Evolutionary conservation across 2,113 vertebrate genomes (phyloP).

Genomic region (Myrmecophaga tridactyla): DNA sequence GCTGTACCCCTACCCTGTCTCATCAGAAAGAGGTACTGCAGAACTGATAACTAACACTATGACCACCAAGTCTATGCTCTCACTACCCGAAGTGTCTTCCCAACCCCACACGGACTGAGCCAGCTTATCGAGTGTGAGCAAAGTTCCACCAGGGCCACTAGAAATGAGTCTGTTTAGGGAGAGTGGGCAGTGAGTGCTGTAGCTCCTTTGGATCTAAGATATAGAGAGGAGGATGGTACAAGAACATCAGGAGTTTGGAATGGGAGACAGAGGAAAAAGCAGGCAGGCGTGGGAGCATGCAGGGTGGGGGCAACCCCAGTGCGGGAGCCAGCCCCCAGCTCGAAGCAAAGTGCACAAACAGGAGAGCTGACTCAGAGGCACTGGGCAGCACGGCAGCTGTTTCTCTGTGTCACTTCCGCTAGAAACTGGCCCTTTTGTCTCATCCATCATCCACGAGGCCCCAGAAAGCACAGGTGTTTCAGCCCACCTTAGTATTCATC

Average conservation of each 20-base stretch:
- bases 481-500: too few species aligned
- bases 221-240: not conserved
- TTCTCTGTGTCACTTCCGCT: too few species aligned
- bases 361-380: not conserved
- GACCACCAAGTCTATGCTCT: not conserved
- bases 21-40: not conserved
- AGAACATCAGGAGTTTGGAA: not conserved
- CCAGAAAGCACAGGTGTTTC: too few species aligned
- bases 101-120: not conserved
- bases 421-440: not conserved
- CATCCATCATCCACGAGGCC: not conserved
- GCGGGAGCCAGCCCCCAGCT: not conserved
- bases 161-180: not conserved
- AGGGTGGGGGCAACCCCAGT: fast-evolving
- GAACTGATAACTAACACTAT: fast-evolving
- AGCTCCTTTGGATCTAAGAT: too few species aligned
- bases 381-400: fast-evolving
- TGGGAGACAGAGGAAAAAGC: not conserved
- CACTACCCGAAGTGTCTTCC: too few species aligned
- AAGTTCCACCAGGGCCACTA: not conserved
- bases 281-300: not conserved
- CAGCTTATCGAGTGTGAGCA: not conserved
- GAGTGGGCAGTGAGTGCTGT: not conserved
- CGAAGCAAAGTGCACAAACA: not conserved
- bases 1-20: not conserved